phyloP scores from a whole-genome alignment of 1,140 invertebrate species.

The Scaptomyza montana region DNA sequence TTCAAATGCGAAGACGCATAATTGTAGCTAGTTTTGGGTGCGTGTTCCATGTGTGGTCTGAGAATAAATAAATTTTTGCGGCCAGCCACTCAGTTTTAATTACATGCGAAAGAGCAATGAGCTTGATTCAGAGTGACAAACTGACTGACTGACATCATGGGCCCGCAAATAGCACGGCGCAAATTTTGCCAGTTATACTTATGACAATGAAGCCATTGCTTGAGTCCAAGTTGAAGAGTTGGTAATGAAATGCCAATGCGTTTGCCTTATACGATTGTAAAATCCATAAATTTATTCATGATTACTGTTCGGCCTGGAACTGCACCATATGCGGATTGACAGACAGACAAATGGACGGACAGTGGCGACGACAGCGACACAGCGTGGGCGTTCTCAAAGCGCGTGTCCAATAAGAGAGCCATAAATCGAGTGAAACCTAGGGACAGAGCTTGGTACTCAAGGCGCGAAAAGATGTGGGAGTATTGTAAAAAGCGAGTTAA shows the following conservation, averaged over 20 bases:
- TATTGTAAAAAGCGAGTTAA: conserved; percentile 24
- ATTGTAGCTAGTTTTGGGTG: conserved; percentile 22
- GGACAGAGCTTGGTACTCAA: conserved; percentile 12
- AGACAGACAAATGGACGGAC: conserved; percentile 37
- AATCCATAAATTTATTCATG: conserved; percentile 71
- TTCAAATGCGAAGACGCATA: neutral
- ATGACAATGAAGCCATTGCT: conserved; percentile 60
- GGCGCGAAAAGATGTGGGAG: conserved; percentile 55
- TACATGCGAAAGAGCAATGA: conserved; percentile 25
- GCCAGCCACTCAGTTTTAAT: conserved; percentile 46
- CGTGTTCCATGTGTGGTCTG: conserved; percentile 38
- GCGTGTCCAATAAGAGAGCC: conserved; percentile 63
- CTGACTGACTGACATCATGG: conserved; percentile 56
- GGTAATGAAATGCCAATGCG: conserved; percentile 74
- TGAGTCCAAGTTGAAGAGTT: conserved; percentile 59
- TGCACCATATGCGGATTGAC: conserved; percentile 36
- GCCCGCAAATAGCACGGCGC: conserved; percentile 53
- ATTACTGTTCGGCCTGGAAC: conserved; percentile 33
- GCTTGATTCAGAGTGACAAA: conserved; percentile 21
- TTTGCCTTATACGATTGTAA: conserved; percentile 69
- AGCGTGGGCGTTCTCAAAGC: conserved; percentile 59
- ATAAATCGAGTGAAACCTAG: conserved; percentile 41
- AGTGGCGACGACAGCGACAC: conserved; percentile 23
- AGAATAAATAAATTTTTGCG: conserved; percentile 26
- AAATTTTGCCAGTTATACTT: conserved; percentile 29